Evolutionary conservation across 1,140 invertebrate species (phyloP), one percentile per base, ranked within the genome.

Genomic region (Habropoda laboriosa): DNA sequence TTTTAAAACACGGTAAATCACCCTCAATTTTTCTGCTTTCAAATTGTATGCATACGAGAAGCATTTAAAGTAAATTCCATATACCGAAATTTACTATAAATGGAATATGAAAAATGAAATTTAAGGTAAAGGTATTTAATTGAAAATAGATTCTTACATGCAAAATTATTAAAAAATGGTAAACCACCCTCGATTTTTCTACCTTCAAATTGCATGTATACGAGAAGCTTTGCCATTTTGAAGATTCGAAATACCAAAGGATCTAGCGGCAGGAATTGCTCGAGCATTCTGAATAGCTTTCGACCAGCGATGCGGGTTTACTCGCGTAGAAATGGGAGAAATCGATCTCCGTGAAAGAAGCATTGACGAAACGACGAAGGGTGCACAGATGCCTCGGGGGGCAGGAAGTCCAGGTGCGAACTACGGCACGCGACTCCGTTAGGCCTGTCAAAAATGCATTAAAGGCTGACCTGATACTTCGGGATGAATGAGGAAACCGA

Each of bases 381-480:
- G 42, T 4, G 67, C 57, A 68, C 86, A 87, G 86, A 87, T 85
- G 86, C 81, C n/a, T 57, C 21, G n/a, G 53, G 53, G n/a, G 61
- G 49, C 63, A 83, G 83, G 57, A 83, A 68, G 79, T 85, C 87
- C 87, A 88, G 87, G 87, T 88, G 86, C 45, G 38, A 76, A 57
- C 30, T 32, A 10, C 1, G 80, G 71, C 83, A 87, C 80, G 71
- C 78, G 76, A 78, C 74, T 55, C 47, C 51, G 40, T 77, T n/a
- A n/a, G 47, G 61, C 67, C 71, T 57, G 73, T 80, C 58, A 61
- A 72, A 85, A 81, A 70, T 75, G 74, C 76, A 80, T 87, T 81
- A 78, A 66, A 79, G 51, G 49, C 6, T 51, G 61, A 18, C 40
- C 61, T 8, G 60, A 79, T 74, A 85, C 70, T 70, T 42, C 42